Base-by-base conservation (phyloP, 64 coral and sea anemone species). In the Pocillopora damicornis region DNA sequence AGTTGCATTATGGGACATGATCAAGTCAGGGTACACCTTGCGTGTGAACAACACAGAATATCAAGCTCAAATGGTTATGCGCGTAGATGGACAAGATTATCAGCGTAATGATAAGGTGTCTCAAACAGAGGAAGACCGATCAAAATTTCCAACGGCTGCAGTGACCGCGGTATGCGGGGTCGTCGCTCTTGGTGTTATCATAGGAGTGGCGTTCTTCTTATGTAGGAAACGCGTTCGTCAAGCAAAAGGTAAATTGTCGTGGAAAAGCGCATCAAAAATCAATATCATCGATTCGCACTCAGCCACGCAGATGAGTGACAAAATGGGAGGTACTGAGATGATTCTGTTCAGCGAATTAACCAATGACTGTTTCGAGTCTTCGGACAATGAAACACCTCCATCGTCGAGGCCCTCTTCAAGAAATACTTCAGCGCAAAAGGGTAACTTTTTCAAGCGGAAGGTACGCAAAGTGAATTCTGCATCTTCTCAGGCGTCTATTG, bases 221-320 rank as follows among this genome's bases (percentile, higher is more conserved):
- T 76, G 56, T 36, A 59, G 22, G 16, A 73, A 86, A 25, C 82
- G 83, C 13, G 18, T 63, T 23, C 30, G 22, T 34, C 18, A 9
- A 79, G 20, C n/a, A 38, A 64, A 67, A 59, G 82, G 57, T 9
- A 37, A 20, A 13, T 10, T 65, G 35, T 73, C 89, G 64, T 94
- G 88, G 92, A 94, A 89, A 75, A 89, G 66, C 26, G 60, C 78
- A 2, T 86, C 63, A 23, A 89, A 90, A 83, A 86, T 89, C 15
- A 77, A 45, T 60, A 86, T 74, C 5, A 76, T 94, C 17, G 30
- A 37, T 61, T 37, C 88, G 51, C 78, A 73, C 72, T 89, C 88
- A 30, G 69, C 76, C 58, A 61, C 77, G 9, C 78, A 67, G 56
- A 81, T 75, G 77, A 74, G 57, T 51, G 42, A 59, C 9, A 58